Evolutionary conservation across 2,113 vertebrate species (phyloP).

Genomic region (Gymnarchus niloticus): DNA sequence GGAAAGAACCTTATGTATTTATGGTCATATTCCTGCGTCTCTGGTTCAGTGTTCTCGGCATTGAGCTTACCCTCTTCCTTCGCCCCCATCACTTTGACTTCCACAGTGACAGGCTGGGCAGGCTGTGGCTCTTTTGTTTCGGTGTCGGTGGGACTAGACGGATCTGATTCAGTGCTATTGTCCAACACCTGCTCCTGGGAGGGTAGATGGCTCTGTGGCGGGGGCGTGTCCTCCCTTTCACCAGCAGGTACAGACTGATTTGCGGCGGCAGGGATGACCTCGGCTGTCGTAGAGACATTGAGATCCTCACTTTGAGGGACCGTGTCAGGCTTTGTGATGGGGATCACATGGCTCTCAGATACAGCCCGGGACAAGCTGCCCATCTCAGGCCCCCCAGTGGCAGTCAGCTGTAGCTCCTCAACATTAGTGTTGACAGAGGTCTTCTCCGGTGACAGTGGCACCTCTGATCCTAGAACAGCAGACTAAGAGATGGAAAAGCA

Average conservation of each 20-base stretch:
- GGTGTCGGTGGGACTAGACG: constrained; percentile 53
- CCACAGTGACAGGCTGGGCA: constrained; percentile 30
- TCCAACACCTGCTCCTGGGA: constrained; percentile 56
- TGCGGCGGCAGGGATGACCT: constrained; percentile 29
- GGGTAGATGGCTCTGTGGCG: constrained; percentile 49
- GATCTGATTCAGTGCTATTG: constrained; percentile 41
- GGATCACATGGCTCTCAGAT: constrained; percentile 73
- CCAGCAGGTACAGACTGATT: constrained; percentile 41
- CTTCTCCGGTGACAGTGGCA: constrained; percentile 40
- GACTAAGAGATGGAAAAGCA: constrained; percentile 38
- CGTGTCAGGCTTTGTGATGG: constrained; percentile 79
- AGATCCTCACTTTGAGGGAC: constrained; percentile 27
- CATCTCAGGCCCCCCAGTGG: constrained; percentile 34
- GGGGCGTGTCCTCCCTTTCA: constrained; percentile 56
- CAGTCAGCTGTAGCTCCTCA: constrained; percentile 72
- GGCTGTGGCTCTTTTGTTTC: constrained; percentile 47
- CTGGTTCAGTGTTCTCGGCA: constrained; percentile 82
- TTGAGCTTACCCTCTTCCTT: no score
- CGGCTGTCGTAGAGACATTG: constrained; percentile 12
- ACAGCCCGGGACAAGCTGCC: constrained; percentile 21
- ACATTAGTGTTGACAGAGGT: constrained; percentile 52
- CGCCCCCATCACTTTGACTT: constrained; percentile 87
- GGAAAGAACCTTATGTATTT: constrained; percentile 74
- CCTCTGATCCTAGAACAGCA: constrained; percentile 52
- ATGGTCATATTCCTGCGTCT: constrained; percentile 71